A percentile compares a stretch with the other conserved stretches of the same genome.
These are phyloP conservation scores for Protonibea diacanthus DNA, from an alignment of 2,797 vertebrate species.

Conservation along the genomic window DNA sequence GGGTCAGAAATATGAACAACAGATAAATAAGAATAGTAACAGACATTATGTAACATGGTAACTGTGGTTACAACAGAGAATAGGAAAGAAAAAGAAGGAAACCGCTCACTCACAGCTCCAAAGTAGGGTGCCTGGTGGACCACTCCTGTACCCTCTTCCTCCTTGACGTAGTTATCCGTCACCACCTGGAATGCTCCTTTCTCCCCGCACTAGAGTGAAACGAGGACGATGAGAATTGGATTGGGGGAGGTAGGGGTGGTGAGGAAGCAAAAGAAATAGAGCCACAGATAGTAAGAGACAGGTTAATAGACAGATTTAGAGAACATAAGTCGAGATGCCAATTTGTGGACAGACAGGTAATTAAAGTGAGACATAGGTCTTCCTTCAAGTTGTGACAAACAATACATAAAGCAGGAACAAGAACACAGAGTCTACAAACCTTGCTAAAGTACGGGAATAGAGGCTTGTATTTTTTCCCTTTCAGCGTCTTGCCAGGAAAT, in stretches of 20 bases:
- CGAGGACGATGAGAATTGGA: slow-evolving; percentile 15
- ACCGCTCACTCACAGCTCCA: slow-evolving; percentile 92
- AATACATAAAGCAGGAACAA: slow-evolving; percentile 7
- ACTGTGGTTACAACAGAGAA: background rate
- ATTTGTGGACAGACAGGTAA: slow-evolving; percentile 34
- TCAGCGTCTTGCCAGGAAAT: slow-evolving; percentile 92
- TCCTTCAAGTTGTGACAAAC: slow-evolving; percentile 29
- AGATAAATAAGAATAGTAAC: background rate
- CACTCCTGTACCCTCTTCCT: slow-evolving; percentile 97
- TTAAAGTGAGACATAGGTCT: slow-evolving; percentile 32
- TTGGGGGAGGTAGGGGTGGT: background rate
- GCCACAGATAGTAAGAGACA: slow-evolving; percentile 10
- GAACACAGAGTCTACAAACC: slow-evolving; percentile 85
- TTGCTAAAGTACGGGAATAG: slow-evolving; percentile 95
- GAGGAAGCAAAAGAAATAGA: slow-evolving; percentile 32
- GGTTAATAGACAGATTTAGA: slow-evolving; percentile 23
- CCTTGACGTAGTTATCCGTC: slow-evolving; percentile 93
- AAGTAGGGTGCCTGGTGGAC: slow-evolving; percentile 99
- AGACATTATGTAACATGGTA: background rate
- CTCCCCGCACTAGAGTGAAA: slow-evolving; percentile 85
- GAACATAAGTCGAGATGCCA: slow-evolving; percentile 17
- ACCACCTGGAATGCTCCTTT: slow-evolving; percentile 93
- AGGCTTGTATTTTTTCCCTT: slow-evolving; percentile 95
- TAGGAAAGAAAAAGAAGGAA: background rate
- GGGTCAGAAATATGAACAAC: background rate